Evolutionary conservation across 2,888 invertebrate species (phyloP).

Genomic region (Dendrolimus pini): DNA sequence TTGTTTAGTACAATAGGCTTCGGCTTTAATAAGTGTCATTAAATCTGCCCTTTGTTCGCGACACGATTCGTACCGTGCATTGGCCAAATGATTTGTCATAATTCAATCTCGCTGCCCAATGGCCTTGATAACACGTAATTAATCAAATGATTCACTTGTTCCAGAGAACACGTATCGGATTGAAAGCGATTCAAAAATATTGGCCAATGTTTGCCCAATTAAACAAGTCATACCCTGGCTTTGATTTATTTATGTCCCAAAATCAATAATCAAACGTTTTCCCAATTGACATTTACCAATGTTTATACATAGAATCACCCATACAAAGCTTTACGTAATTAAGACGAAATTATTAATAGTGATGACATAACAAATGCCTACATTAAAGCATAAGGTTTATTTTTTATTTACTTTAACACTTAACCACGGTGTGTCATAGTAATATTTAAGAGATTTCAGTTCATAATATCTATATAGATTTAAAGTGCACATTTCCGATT

Average conservation of each 20-base stretch:
- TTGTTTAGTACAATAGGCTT: slow-evolving; percentile 9
- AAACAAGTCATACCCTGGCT: not conserved
- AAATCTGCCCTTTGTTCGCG: slow-evolving; percentile 25
- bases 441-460: not conserved
- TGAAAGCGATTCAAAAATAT: not conserved
- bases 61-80: slow-evolving; percentile 10
- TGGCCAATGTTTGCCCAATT: not conserved
- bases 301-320: slow-evolving; percentile 22
- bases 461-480: not conserved
- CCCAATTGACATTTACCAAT: slow-evolving; percentile 29
- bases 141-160: not conserved
- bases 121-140: slow-evolving; percentile 1
- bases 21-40: slow-evolving; percentile 22
- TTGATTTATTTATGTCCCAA: not conserved
- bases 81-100: slow-evolving; percentile 32
- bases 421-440: slow-evolving; percentile 9
- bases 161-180: not conserved
- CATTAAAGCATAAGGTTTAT: slow-evolving; percentile 24
- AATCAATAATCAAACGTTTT: slow-evolving; percentile 13
- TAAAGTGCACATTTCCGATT: not conserved
- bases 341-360: slow-evolving; percentile 24
- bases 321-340: slow-evolving; percentile 27
- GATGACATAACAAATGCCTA: slow-evolving; percentile 24
- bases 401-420: slow-evolving; percentile 20
- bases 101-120: slow-evolving; percentile 18